Evolutionary conservation across 1,140 invertebrate genomes (phyloP).

Genomic region (Dysdera silvatica): DNA sequence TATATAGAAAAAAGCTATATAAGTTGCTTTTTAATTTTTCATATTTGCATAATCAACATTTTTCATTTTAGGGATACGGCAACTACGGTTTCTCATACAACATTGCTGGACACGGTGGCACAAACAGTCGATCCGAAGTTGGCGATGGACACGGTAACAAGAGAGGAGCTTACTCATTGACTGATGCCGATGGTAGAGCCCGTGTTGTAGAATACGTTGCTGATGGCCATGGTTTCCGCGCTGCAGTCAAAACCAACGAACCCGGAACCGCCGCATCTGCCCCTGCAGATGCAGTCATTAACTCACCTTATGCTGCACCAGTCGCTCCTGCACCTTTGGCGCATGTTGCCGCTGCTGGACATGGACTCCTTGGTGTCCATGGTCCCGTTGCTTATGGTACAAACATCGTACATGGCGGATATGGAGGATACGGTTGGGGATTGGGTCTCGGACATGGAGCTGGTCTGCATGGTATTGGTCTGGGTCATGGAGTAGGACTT

Average conservation of each 20-base stretch:
- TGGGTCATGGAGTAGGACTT: too few species aligned
- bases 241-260: constrained; percentile 26
- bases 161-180: constrained; percentile 30
- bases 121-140: constrained; percentile 21
- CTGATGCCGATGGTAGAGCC: constrained; percentile 28
- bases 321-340: constrained; percentile 11
- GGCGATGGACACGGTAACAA: constrained; percentile 29
- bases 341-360: constrained; percentile 17
- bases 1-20: too few species aligned
- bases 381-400: too few species aligned
- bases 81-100: constrained; percentile 28
- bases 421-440: too few species aligned
- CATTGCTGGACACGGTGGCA: constrained; percentile 16
- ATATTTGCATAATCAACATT: neutral
- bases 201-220: constrained; percentile 31
- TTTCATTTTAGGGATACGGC: constrained; percentile 5
- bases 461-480: too few species aligned
- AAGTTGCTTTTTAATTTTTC: neutral
- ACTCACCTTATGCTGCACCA: constrained; percentile 8
- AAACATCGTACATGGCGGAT: too few species aligned
- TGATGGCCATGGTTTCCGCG: constrained; percentile 30
- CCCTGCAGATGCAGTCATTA: constrained; percentile 20
- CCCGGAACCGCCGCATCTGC: constrained; percentile 23
- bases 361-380: too few species aligned
- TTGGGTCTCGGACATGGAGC: too few species aligned